These are phyloP conservation scores for Berghia stephanieae DNA, from an alignment of 1,140 invertebrate species.

Conservation along the genomic window DNA sequence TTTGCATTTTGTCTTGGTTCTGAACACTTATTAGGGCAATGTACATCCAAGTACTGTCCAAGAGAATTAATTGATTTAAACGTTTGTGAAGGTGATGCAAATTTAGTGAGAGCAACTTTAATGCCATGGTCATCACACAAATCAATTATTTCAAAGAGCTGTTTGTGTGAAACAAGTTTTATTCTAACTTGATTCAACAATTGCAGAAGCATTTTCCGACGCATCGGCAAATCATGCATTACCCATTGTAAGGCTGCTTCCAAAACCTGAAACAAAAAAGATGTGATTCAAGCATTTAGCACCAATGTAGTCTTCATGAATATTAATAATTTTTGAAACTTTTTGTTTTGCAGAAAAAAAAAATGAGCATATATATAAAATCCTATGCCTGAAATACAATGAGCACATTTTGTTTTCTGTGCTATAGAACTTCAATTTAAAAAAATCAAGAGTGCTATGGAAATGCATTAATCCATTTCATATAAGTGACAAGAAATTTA, in stretches of 20 bases:
- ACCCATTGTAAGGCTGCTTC: conserved; percentile 51
- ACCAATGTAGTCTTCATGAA: too few relatives aligned
- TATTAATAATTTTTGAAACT: too few relatives aligned
- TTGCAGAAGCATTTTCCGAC: conserved; percentile 44
- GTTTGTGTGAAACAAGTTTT: conserved; percentile 45
- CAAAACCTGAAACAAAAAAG: conserved; percentile 21
- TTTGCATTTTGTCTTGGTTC: conserved; percentile 46
- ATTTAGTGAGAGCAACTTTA: conserved; percentile 38
- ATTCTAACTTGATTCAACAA: conserved; percentile 47
- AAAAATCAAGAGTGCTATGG: too few relatives aligned
- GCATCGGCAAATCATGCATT: conserved; percentile 34
- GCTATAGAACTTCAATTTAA: too few relatives aligned
- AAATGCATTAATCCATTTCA: too few relatives aligned
- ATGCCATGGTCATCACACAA: conserved; percentile 42
- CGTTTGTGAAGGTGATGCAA: conserved; percentile 26
- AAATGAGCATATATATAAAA: too few relatives aligned
- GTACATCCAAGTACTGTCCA: neutral
- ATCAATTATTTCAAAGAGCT: conserved; percentile 40
- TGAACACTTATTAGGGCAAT: neutral
- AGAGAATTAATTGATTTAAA: conserved; percentile 25
- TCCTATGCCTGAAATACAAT: too few relatives aligned
- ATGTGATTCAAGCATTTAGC: too few relatives aligned
- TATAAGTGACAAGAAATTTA: too few relatives aligned
- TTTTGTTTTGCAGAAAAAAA: too few relatives aligned
- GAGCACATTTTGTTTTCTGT: too few relatives aligned